A percentile compares a stretch with the other conserved stretches of the same genome.
phyloP scores from a whole-genome alignment of 2,113 vertebrate species.

The Myotis davidii region DNA sequence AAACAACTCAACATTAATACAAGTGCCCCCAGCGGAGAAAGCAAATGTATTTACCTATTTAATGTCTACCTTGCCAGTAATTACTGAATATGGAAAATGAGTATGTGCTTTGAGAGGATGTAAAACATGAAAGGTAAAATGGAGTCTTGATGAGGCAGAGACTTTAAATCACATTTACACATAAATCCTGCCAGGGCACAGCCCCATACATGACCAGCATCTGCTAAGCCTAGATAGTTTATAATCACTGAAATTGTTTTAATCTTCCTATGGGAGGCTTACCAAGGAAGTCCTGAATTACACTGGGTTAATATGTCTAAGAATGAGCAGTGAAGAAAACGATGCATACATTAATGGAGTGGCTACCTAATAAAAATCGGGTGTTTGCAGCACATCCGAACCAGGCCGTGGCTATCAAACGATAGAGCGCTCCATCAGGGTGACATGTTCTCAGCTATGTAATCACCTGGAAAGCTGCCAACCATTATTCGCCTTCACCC shows the following conservation, averaged over 20 bases:
- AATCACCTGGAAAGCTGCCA: constrained; percentile 31
- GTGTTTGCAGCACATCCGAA: constrained; percentile 61
- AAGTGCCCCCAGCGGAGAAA: background rate
- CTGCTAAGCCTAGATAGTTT: constrained; percentile 81
- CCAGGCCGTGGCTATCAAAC: constrained; percentile 53
- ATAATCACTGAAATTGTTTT: constrained; percentile 82
- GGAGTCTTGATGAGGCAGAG: constrained; percentile 65
- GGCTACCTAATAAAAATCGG: constrained; percentile 63
- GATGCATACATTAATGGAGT: constrained; percentile 77
- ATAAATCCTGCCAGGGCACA: constrained; percentile 79
- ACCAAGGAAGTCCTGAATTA: constrained; percentile 84
- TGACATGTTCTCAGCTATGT: constrained; percentile 40
- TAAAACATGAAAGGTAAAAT: constrained; percentile 6
- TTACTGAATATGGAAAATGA: constrained; percentile 42
- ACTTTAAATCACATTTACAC: constrained; percentile 81
- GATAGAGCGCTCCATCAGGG: constrained; percentile 53
- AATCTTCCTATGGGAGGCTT: constrained; percentile 82
- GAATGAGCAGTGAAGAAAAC: constrained; percentile 75
- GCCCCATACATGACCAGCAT: constrained; percentile 82
- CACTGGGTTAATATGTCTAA: constrained; percentile 77
- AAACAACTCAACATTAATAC: constrained; percentile 68
- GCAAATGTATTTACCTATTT: background rate
- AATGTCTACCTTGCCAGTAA: background rate
- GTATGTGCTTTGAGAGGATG: background rate
- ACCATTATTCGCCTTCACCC: background rate